A percentile compares a stretch with the other conserved stretches of the same genome.
Evolutionary conservation across 1,140 invertebrate genomes (phyloP).

Genomic region (Brachionus sp.): DNA sequence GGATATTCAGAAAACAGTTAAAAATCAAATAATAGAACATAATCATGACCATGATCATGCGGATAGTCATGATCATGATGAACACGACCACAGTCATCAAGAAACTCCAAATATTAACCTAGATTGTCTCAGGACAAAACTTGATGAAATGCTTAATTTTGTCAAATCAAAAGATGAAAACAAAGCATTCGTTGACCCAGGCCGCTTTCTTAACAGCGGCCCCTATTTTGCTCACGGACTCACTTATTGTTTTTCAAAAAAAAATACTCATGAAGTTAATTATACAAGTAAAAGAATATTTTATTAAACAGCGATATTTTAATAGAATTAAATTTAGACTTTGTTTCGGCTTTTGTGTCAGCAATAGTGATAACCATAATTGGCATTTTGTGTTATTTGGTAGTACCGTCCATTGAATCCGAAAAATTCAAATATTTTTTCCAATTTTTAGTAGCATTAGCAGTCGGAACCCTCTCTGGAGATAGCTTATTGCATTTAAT

Average conservation of each 20-base stretch:
- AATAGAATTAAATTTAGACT: background rate
- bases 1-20: background rate
- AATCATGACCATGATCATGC: background rate
- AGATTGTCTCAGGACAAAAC: background rate
- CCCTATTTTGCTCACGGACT: background rate
- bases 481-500: constrained; percentile 47
- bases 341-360: constrained; percentile 21
- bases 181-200: background rate
- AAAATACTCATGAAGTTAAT: background rate
- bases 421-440: background rate
- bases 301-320: background rate
- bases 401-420: background rate
- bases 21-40: background rate
- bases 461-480: constrained; percentile 40
- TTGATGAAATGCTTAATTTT: constrained; percentile 1
- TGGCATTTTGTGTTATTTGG: constrained; percentile 24
- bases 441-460: constrained; percentile 47
- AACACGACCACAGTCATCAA: constrained; percentile 11
- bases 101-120: background rate
- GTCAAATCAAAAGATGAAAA: background rate
- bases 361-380: background rate
- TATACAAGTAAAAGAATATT: background rate
- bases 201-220: background rate
- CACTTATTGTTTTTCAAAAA: background rate
- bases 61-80: background rate